A percentile compares a stretch with the other conserved stretches of the same genome.
Evolutionary conservation across 1,140 invertebrate species (phyloP).

Genomic region (Marisa cornuarietis): DNA sequence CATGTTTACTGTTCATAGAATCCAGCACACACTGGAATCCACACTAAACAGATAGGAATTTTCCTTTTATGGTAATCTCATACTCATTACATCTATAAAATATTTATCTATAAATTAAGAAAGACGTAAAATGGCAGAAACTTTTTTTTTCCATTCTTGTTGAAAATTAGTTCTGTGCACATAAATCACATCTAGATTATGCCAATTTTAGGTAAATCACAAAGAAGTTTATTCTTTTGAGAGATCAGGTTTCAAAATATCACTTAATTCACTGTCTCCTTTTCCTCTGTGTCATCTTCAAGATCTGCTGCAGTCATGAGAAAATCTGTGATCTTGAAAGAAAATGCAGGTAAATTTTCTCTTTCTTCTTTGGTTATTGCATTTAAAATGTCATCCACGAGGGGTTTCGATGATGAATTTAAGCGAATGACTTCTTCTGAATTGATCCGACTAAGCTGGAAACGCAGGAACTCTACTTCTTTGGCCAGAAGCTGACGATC

Average conservation of each 20-base stretch:
- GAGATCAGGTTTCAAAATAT: no score
- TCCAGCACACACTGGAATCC: no score
- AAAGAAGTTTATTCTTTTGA: background rate
- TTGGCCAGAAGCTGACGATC: slow-evolving; percentile 57
- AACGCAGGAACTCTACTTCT: slow-evolving; percentile 60
- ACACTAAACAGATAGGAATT: no score
- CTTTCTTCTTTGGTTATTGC: slow-evolving; percentile 47
- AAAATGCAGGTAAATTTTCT: slow-evolving; percentile 19
- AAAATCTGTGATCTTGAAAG: slow-evolving; percentile 7
- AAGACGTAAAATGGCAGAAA: no score
- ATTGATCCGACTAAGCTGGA: slow-evolving; percentile 43
- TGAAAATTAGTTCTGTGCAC: no score
- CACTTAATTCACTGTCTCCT: background rate
- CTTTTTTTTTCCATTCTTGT: no score
- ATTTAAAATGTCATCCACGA: slow-evolving; percentile 57
- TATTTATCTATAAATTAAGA: no score
- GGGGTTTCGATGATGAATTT: slow-evolving; percentile 47
- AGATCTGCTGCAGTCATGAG: slow-evolving; percentile 8
- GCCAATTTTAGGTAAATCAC: no score
- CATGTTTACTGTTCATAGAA: no score
- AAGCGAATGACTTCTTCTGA: slow-evolving; percentile 43
- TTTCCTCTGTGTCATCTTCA: slow-evolving; percentile 3
- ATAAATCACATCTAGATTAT: no score
- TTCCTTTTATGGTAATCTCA: no score
- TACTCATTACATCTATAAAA: no score